Evolutionary conservation across 2,888 invertebrate species (phyloP).

Genomic region (Exocentrus adspersus): DNA sequence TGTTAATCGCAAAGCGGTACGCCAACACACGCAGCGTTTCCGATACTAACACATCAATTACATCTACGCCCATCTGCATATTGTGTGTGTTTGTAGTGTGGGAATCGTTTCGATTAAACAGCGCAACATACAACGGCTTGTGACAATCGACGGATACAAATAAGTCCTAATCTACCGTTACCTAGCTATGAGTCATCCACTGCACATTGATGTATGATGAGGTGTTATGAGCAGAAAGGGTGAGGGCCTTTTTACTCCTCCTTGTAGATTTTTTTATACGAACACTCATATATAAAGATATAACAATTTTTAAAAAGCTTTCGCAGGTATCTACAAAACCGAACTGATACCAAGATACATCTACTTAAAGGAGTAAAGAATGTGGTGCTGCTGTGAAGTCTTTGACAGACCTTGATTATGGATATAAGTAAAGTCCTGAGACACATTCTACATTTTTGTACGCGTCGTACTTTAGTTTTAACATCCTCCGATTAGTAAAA

Average conservation of each 20-base stretch:
- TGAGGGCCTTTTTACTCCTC: not conserved
- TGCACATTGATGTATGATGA: slow-evolving; percentile 41
- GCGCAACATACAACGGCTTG: slow-evolving; percentile 47
- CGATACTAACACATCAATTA: not conserved
- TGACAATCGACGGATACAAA: slow-evolving; percentile 9
- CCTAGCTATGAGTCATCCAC: slow-evolving; percentile 45
- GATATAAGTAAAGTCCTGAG: not conserved
- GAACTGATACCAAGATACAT: no score
- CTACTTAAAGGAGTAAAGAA: slow-evolving; percentile 23
- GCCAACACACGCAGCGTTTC: not conserved
- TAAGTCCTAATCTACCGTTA: slow-evolving; percentile 31
- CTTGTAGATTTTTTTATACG: not conserved
- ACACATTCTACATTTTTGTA: slow-evolving; percentile 9
- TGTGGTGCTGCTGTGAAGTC: not conserved
- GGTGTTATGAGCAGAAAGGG: slow-evolving; percentile 22
- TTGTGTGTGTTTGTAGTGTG: slow-evolving; percentile 19
- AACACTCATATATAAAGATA: no score
- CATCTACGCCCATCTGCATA: slow-evolving; percentile 6
- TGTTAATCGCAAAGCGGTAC: not conserved
- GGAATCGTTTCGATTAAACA: slow-evolving; percentile 52
- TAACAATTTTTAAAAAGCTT: not conserved
- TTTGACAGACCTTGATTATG: not conserved
- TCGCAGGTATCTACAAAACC: not conserved
- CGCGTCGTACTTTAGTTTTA: no score
- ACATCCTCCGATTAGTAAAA: not conserved